Conservation (phyloP, 1,140 invertebrate species). For the Sycophaga agraensis region DNA sequence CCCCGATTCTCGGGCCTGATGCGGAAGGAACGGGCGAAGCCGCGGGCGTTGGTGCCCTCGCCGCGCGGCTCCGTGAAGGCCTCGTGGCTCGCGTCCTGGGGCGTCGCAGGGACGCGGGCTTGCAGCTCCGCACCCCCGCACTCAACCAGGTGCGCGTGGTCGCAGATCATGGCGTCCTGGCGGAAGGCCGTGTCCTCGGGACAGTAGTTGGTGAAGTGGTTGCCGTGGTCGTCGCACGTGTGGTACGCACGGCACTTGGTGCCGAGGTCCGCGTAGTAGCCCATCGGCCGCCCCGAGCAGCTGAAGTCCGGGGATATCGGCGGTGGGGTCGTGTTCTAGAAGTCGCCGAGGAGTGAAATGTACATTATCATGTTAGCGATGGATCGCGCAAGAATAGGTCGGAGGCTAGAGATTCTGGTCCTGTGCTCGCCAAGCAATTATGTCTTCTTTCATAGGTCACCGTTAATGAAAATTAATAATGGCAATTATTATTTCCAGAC, state of each 20-base stretch:
- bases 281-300: conserved; percentile 48
- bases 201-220: conserved; percentile 57
- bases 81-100: not conserved
- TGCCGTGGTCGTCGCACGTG: conserved; percentile 55
- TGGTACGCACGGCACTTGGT: conserved; percentile 57
- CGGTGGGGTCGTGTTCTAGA: conserved; percentile 36
- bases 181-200: conserved; percentile 58
- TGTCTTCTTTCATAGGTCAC: too few species aligned
- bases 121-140: too few species aligned
- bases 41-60: not conserved
- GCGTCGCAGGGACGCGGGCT: not conserved
- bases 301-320: conserved; percentile 41
- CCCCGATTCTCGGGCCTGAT: conserved; percentile 1
- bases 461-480: too few species aligned
- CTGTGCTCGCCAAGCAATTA: too few species aligned
- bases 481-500: too few species aligned
- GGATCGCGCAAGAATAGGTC: too few species aligned
- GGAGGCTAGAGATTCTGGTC: too few species aligned
- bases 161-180: conserved; percentile 58
- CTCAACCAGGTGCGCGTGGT: conserved; percentile 58
- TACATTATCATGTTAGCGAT: too few species aligned
- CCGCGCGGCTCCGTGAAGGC: conserved; percentile 3
- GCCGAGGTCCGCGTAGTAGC: conserved; percentile 58
- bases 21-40: conserved; percentile 33
- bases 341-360: too few species aligned